Percentiles rank a stretch among this genome's conserved stretches.
These are phyloP conservation scores for Tanypteryx hageni DNA, from an alignment of 2,888 invertebrate species.

Conservation along the genomic window DNA sequence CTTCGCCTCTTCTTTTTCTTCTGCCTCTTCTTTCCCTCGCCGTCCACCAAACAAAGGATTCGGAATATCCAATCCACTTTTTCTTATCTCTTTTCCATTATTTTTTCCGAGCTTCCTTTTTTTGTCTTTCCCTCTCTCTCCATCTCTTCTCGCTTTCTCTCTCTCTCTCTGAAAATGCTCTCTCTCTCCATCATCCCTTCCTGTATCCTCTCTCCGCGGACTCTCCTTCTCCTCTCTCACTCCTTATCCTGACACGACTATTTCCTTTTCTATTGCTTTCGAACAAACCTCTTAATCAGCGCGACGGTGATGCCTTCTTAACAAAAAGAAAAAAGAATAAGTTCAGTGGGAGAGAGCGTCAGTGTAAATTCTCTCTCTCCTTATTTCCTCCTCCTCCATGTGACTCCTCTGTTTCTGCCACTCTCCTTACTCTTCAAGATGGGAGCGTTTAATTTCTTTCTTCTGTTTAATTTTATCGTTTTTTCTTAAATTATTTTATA, in stretches of 20 bases:
- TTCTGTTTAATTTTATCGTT: background rate
- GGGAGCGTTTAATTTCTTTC: background rate
- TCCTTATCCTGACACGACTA: background rate
- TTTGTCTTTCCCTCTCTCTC: background rate
- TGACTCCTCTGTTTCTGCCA: background rate
- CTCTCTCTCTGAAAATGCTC: too few relatives aligned
- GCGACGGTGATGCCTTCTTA: background rate
- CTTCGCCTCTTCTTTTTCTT: background rate
- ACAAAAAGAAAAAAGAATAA: background rate
- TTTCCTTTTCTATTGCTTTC: constrained; percentile 15
- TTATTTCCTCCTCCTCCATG: too few relatives aligned
- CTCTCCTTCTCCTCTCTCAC: background rate
- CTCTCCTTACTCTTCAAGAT: background rate
- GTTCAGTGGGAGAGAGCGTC: background rate
- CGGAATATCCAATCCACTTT: constrained; percentile 49
- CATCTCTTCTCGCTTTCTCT: background rate
- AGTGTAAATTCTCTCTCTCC: background rate
- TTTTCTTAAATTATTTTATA: background rate
- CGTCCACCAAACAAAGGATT: constrained; percentile 54
- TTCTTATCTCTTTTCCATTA: constrained; percentile 37
- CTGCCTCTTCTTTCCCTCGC: background rate
- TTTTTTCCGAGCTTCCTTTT: background rate
- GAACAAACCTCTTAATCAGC: constrained; percentile 24
- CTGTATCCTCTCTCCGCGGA: background rate
- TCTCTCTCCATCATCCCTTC: too few relatives aligned